Conservation (phyloP, 2,797 vertebrate species). For the Gadopsis bispinosus region DNA sequence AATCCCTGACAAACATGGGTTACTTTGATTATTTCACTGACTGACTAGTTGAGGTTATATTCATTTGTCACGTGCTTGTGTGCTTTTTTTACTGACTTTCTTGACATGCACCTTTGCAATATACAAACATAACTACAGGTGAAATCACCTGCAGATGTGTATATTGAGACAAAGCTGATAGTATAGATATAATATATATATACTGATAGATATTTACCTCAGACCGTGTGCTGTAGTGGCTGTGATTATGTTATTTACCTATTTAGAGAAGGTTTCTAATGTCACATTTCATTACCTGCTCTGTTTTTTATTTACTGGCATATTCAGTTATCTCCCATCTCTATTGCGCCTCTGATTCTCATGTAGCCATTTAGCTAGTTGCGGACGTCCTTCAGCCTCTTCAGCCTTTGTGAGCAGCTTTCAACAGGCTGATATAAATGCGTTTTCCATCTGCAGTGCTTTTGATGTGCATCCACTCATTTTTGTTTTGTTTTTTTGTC, state of each 20-base stretch:
- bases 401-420: conserved; percentile 39
- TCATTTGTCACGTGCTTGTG: no score
- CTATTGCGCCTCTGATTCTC: conserved; percentile 25
- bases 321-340: conserved; percentile 33
- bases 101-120: background rate
- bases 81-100: background rate
- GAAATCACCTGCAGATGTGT: background rate
- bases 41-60: background rate
- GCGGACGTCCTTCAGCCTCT: conserved; percentile 12
- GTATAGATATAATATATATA: no score
- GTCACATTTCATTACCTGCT: conserved; percentile 37
- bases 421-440: conserved; percentile 27
- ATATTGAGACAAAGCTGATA: background rate
- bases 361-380: conserved; percentile 15
- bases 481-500: background rate
- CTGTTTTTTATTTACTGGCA: background rate
- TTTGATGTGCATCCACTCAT: conserved; percentile 35
- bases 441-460: conserved; percentile 16
- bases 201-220: background rate
- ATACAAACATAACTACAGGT: background rate
- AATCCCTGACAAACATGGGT: background rate
- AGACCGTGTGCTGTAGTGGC: background rate
- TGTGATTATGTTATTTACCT: conserved; percentile 10
- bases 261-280: conserved; percentile 7
- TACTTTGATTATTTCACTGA: background rate